phyloP scores from a whole-genome alignment of 1,140 invertebrate species.

The Diploscapter pachys region DNA sequence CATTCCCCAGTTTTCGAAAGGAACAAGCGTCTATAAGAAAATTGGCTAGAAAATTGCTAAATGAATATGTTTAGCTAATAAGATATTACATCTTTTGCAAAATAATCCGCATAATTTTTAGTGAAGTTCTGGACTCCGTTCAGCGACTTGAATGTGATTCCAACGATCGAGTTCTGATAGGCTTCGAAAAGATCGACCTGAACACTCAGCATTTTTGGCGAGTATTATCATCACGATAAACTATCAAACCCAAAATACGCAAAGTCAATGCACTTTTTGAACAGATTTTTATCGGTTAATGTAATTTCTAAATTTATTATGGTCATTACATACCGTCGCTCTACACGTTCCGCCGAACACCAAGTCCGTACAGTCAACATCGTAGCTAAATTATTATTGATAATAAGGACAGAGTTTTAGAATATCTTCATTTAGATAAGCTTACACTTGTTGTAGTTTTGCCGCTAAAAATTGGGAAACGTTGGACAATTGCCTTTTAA shows the following conservation, averaged over 20 bases:
- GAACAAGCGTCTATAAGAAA: neutral
- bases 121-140: slow-evolving; percentile 10
- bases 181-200: neutral
- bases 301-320: neutral
- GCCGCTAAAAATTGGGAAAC: no score
- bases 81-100: no score
- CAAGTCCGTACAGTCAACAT: slow-evolving; percentile 15
- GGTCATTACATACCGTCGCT: neutral
- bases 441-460: no score
- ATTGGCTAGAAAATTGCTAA: no score
- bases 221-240: no score
- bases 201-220: no score
- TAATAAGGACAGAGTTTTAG: no score
- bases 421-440: no score
- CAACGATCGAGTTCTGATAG: slow-evolving; percentile 4
- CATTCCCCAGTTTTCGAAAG: slow-evolving; percentile 12
- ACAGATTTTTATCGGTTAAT: neutral
- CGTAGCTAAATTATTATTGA: neutral
- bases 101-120: neutral
- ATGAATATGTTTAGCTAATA: no score
- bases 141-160: slow-evolving; percentile 17
- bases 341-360: slow-evolving; percentile 4
- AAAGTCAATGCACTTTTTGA: neutral
- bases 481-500: no score
- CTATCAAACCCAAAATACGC: neutral